phyloP scores from a whole-genome alignment of 2,113 vertebrate genomes.

The Vulpes ferrilata region DNA sequence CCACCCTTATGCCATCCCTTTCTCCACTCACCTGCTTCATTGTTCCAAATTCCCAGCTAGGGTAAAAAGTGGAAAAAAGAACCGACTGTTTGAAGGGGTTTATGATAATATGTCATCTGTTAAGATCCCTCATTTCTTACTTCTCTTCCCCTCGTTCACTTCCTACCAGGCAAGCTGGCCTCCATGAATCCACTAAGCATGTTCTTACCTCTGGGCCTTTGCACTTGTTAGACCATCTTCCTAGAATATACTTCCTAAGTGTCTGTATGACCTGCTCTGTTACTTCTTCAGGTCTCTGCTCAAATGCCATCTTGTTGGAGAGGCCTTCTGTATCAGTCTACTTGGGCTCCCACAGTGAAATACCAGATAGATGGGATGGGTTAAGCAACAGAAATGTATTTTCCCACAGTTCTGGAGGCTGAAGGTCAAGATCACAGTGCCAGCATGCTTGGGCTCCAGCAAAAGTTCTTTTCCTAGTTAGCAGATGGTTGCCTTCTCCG shows the following conservation, averaged over 20 bases:
- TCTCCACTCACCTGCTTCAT: not conserved
- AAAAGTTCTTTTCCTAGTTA: not conserved
- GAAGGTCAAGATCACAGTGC: not conserved
- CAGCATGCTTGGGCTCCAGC: not conserved
- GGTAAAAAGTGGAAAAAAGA: not conserved
- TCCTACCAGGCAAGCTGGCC: not conserved
- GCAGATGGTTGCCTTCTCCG: not conserved
- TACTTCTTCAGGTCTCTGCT: not conserved
- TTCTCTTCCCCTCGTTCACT: not conserved
- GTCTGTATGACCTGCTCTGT: not conserved
- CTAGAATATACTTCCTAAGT: not conserved
- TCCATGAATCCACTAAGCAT: not conserved
- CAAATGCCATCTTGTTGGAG: not conserved
- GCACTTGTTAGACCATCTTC: not conserved
- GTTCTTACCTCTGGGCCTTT: not conserved
- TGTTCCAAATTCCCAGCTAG: not conserved
- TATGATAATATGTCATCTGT: not conserved
- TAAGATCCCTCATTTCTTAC: not conserved
- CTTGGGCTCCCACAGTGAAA: not conserved
- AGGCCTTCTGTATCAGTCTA: not conserved
- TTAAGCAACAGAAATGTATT: not conserved
- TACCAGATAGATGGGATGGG: not conserved
- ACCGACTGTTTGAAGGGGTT: not conserved
- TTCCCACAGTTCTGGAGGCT: not conserved
- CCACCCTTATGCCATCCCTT: not conserved